These are phyloP conservation scores for Bryconaethiops microstoma DNA, from an alignment of 2,797 vertebrate species.

Conservation along the genomic window DNA sequence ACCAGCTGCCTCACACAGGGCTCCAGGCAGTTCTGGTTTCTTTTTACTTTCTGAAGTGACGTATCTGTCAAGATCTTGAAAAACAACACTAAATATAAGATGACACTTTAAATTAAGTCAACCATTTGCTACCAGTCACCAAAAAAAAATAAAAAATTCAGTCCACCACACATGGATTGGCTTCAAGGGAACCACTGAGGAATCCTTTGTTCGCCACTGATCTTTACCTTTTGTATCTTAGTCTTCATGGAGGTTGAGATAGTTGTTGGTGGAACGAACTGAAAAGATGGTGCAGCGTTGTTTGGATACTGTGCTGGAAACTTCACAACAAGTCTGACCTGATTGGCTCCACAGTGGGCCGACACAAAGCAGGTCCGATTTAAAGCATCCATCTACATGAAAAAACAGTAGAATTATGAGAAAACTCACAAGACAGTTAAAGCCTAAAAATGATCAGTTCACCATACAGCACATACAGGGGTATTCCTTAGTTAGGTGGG, in stretches of 20 bases:
- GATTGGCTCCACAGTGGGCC: constrained; percentile 88
- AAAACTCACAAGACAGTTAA: background rate
- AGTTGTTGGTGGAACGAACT: constrained; percentile 92
- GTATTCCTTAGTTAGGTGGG: background rate
- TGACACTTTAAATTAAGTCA: background rate
- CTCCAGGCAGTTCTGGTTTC: constrained; percentile 98
- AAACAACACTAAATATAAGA: background rate
- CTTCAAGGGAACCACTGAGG: too few species aligned
- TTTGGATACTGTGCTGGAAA: constrained; percentile 96
- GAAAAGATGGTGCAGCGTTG: constrained; percentile 93
- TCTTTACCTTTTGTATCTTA: constrained; percentile 92
- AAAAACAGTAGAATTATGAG: background rate
- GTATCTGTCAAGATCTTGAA: constrained; percentile 91
- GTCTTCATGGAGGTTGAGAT: constrained; percentile 91
- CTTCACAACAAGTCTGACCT: constrained; percentile 92
- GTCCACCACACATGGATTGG: background rate
- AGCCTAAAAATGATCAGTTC: too few species aligned
- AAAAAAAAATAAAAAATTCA: background rate
- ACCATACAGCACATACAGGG: background rate
- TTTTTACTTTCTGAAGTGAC: constrained; percentile 96
- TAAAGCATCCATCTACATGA: constrained; percentile 88
- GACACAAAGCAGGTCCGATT: constrained; percentile 94
- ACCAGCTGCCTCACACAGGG: constrained; percentile 96
- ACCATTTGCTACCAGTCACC: background rate
- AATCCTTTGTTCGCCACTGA: background rate